Conservation (phyloP, 2,888 invertebrate species). For the Stenodema calcarata region DNA sequence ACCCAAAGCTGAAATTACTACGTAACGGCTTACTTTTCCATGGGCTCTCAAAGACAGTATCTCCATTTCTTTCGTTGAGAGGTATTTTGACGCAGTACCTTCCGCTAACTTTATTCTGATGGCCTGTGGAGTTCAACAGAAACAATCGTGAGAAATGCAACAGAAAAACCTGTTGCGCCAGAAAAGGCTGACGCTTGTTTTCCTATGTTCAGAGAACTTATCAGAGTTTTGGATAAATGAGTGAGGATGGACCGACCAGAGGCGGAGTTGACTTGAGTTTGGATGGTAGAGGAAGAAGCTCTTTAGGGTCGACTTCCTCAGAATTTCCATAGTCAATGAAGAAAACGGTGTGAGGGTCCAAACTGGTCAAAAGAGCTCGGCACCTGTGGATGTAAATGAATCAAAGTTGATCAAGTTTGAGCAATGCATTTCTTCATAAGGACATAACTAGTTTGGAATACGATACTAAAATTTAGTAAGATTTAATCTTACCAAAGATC, state of each 20-base stretch:
- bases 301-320: constrained; percentile 1
- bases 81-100: constrained; percentile 16
- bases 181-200: too few species aligned
- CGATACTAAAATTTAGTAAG: too few species aligned
- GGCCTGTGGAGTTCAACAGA: background rate
- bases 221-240: background rate
- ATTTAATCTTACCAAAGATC: background rate
- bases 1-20: background rate
- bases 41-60: constrained; percentile 3
- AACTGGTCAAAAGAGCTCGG: background rate
- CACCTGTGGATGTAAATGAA: background rate
- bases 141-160: too few species aligned
- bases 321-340: constrained; percentile 52
- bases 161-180: too few species aligned
- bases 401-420: too few species aligned
- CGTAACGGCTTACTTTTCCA: constrained; percentile 27
- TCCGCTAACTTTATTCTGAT: constrained; percentile 42
- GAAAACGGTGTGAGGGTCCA: constrained; percentile 27
- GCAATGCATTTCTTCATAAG: too few species aligned
- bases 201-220: background rate
- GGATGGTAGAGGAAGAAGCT: constrained; percentile 47
- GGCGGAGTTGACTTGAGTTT: background rate
- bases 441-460: too few species aligned
- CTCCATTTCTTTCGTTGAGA: background rate
- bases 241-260: background rate